phyloP scores from a whole-genome alignment of 2,888 invertebrate genomes.

The Nephrotoma flavescens region DNA sequence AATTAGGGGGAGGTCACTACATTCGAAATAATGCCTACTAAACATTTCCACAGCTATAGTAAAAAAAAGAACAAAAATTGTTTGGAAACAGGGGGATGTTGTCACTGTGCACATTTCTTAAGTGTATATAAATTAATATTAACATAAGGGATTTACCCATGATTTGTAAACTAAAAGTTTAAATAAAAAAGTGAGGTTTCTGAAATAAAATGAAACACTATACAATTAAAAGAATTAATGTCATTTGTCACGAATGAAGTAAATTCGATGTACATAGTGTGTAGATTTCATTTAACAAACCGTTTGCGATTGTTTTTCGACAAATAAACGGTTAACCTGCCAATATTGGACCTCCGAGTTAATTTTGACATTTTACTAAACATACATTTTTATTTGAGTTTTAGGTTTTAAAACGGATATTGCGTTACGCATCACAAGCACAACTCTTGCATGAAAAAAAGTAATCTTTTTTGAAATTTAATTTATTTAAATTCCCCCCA shows the following conservation, averaged over 20 bases:
- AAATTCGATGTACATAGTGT: background rate
- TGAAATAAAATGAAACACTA: background rate
- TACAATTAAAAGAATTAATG: too few species aligned
- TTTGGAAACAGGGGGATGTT: too few species aligned
- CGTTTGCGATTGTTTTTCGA: background rate
- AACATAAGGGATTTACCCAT: too few species aligned
- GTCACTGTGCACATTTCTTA: too few species aligned
- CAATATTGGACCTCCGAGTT: background rate
- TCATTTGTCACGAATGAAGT: background rate
- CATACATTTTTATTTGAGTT: background rate
- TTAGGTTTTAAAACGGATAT: conserved; percentile 1
- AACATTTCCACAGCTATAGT: too few species aligned
- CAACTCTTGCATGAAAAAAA: conserved; percentile 21
- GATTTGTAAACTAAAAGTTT: background rate
- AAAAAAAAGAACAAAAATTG: too few species aligned
- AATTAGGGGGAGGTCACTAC: too few species aligned
- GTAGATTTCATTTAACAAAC: too few species aligned
- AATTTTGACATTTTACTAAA: background rate
- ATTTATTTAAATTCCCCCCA: background rate
- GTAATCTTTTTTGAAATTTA: background rate
- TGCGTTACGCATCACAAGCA: conserved; percentile 30
- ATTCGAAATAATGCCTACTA: too few species aligned
- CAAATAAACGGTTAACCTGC: background rate
- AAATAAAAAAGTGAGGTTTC: background rate
- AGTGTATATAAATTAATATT: too few species aligned